phyloP scores from a whole-genome alignment of 1,140 invertebrate species.

The Episyrphus balteatus region DNA sequence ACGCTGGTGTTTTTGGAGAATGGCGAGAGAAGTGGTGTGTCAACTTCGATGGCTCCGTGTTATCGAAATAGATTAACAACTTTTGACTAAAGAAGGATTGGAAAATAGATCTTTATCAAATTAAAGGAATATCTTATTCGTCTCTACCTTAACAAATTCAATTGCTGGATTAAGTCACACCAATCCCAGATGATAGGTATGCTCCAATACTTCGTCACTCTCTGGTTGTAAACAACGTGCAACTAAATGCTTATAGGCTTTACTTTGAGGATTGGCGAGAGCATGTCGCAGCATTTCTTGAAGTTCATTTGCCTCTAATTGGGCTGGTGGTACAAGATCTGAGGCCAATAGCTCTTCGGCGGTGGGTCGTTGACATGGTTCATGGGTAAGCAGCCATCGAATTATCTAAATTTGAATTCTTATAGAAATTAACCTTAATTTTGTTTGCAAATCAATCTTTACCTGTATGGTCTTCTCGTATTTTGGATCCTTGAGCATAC shows the following conservation, averaged over 20 bases:
- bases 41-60: conserved; percentile 64
- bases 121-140: too few relatives aligned
- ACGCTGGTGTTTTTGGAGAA: conserved; percentile 39
- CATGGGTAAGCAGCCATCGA: conserved; percentile 73
- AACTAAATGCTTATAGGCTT: conserved; percentile 68
- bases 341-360: conserved; percentile 72
- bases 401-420: conserved; percentile 15
- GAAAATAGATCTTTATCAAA: too few relatives aligned
- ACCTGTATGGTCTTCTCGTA: conserved; percentile 34
- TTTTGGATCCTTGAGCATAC: conserved; percentile 23
- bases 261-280: conserved; percentile 66
- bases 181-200: conserved; percentile 61
- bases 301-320: conserved; percentile 67
- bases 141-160: conserved; percentile 28
- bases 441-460: not conserved
- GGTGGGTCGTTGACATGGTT: conserved; percentile 68
- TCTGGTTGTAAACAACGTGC: conserved; percentile 56
- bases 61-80: conserved; percentile 57
- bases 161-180: conserved; percentile 32
- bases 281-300: conserved; percentile 69
- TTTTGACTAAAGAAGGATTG: conserved; percentile 35
- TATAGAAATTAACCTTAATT: not conserved
- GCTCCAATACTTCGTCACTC: conserved; percentile 53
- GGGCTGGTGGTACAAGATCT: conserved; percentile 58
- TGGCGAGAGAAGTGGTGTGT: conserved; percentile 67